phyloP scores from a whole-genome alignment of 2,888 invertebrate species.

The Leucophenga maculata region DNA sequence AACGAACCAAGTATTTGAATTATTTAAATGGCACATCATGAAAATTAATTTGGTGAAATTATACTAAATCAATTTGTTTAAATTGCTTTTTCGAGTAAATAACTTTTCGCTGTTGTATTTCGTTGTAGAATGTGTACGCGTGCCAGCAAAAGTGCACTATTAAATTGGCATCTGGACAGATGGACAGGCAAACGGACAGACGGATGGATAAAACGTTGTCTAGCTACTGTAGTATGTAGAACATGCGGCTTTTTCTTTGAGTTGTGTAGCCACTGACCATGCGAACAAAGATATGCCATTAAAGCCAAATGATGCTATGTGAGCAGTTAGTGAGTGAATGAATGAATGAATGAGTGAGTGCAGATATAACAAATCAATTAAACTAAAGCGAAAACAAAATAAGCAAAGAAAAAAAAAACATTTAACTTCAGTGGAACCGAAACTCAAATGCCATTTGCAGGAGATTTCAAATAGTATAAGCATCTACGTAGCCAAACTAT shows the following conservation, averaged over 20 bases:
- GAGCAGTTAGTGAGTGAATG: too few relatives aligned
- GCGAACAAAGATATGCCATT: conserved; percentile 45
- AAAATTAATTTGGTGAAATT: conserved; percentile 18
- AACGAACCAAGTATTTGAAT: conserved; percentile 12
- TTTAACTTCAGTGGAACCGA: too few relatives aligned
- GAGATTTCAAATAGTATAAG: too few relatives aligned
- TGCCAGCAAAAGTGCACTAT: background rate
- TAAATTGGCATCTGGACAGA: background rate
- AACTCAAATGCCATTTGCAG: too few relatives aligned
- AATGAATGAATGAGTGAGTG: conserved; percentile 36
- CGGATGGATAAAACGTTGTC: background rate
- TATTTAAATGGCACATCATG: conserved; percentile 19
- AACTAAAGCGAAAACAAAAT: conserved; percentile 36
- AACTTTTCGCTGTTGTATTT: too few relatives aligned
- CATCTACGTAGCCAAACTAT: too few relatives aligned
- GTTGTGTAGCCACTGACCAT: background rate
- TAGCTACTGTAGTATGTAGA: background rate
- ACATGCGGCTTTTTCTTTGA: background rate
- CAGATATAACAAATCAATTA: conserved; percentile 63
- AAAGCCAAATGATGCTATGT: conserved; percentile 33
- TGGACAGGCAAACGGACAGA: background rate
- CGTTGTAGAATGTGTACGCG: background rate
- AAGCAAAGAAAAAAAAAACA: background rate
- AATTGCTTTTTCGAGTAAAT: too few relatives aligned
- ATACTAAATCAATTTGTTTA: conserved; percentile 19